phyloP scores from a whole-genome alignment of 1,140 invertebrate genomes.

The Papilio xuthus region DNA sequence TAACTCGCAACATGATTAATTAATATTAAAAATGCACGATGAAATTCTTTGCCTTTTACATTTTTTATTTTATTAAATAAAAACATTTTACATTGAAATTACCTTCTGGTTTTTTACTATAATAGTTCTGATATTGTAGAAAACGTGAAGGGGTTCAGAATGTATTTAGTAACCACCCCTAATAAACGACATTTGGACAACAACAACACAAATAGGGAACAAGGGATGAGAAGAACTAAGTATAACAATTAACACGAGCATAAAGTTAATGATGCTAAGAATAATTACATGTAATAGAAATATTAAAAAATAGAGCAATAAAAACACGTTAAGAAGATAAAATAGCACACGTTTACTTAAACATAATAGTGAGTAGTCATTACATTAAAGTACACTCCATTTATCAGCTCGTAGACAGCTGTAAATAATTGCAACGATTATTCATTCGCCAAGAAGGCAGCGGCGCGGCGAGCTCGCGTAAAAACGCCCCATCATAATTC shows the following conservation, averaged over 20 bases:
- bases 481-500: constrained; percentile 35
- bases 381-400: constrained; percentile 27
- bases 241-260: no score
- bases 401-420: constrained; percentile 32
- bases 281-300: not conserved
- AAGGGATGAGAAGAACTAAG: not conserved
- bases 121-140: not conserved
- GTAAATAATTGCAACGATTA: constrained; percentile 34
- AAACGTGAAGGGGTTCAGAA: not conserved
- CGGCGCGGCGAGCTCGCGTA: constrained; percentile 12
- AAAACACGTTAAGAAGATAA: constrained; percentile 20
- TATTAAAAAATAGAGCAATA: not conserved
- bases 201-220: not conserved
- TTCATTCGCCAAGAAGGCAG: constrained; percentile 32
- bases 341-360: constrained; percentile 21
- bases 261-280: not conserved
- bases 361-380: constrained; percentile 31
- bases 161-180: no score
- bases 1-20: constrained; percentile 15
- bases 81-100: not conserved
- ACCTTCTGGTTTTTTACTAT: not conserved
- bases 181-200: no score
- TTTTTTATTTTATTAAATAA: not conserved
- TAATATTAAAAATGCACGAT: not conserved
- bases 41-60: not conserved